Percentiles rank a stretch among this genome's conserved stretches.
These are phyloP conservation scores for Perithous albicinctus DNA, from an alignment of 2,888 invertebrate genomes.

Conservation along the genomic window DNA sequence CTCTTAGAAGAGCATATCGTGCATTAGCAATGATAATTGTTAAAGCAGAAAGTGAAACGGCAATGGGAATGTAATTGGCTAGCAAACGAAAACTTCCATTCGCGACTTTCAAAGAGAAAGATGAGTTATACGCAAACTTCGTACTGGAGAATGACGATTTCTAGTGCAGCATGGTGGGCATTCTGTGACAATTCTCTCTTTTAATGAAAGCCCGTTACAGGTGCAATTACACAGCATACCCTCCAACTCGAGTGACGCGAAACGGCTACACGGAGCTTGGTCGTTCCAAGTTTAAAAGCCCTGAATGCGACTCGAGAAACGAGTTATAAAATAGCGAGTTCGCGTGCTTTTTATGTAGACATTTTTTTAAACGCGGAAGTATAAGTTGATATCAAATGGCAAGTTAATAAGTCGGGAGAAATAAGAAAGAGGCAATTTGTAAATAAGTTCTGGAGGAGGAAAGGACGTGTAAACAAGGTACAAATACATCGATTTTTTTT, in stretches of 20 bases:
- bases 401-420: too few relatives aligned
- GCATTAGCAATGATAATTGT: background rate
- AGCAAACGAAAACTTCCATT: background rate
- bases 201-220: constrained; percentile 28
- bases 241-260: background rate
- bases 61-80: background rate
- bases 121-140: background rate
- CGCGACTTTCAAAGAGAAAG: background rate
- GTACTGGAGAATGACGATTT: background rate
- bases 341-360: background rate
- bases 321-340: background rate
- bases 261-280: background rate
- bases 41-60: background rate
- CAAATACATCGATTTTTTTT: too few relatives aligned
- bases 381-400: too few relatives aligned
- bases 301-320: background rate
- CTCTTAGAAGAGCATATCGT: background rate
- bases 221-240: constrained; percentile 28
- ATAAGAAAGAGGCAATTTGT: too few relatives aligned
- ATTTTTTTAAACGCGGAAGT: background rate
- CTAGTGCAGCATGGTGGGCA: background rate
- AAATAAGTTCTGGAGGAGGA: too few relatives aligned
- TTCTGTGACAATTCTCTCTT: background rate
- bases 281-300: background rate
- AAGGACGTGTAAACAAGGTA: too few relatives aligned